Evolutionary conservation across 1,140 invertebrate genomes (phyloP).

Genomic region (Bicyclus anynana): DNA sequence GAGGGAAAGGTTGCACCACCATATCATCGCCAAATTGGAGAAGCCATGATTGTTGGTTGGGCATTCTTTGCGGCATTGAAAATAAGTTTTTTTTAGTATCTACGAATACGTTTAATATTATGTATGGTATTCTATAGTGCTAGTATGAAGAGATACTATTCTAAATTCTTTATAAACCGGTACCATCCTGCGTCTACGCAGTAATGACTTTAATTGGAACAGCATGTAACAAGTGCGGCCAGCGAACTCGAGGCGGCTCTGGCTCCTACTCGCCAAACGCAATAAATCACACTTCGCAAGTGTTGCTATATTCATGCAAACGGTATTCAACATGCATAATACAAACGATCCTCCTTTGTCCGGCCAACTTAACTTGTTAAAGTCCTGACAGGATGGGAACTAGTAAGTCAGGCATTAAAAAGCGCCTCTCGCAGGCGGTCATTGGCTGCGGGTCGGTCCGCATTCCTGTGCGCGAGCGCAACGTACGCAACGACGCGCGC

Average conservation of each 20-base stretch:
- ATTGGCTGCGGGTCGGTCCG: conserved; percentile 69
- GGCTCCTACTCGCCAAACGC: background rate
- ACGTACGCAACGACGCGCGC: conserved; percentile 55
- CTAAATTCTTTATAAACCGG: too few species aligned
- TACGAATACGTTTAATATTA: too few species aligned
- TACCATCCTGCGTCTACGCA: too few species aligned
- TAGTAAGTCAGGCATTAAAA: conserved; percentile 60
- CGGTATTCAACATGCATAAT: background rate
- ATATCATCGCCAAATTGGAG: too few species aligned
- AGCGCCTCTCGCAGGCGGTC: conserved; percentile 63
- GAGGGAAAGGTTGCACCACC: too few species aligned
- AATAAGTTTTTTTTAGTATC: too few species aligned
- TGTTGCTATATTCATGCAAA: background rate
- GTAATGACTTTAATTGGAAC: too few species aligned
- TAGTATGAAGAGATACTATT: too few species aligned
- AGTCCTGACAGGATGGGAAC: conserved; percentile 53
- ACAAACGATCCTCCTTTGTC: conserved; percentile 28
- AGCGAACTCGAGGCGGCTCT: background rate
- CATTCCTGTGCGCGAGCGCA: conserved; percentile 70
- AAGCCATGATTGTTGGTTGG: too few species aligned
- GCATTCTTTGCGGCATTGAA: too few species aligned
- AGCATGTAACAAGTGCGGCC: too few species aligned
- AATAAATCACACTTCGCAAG: background rate
- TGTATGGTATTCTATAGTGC: too few species aligned
- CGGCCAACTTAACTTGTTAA: conserved; percentile 41